Base-by-base conservation (phyloP, 2,113 vertebrate species). In the Xiphophorus hellerii region DNA sequence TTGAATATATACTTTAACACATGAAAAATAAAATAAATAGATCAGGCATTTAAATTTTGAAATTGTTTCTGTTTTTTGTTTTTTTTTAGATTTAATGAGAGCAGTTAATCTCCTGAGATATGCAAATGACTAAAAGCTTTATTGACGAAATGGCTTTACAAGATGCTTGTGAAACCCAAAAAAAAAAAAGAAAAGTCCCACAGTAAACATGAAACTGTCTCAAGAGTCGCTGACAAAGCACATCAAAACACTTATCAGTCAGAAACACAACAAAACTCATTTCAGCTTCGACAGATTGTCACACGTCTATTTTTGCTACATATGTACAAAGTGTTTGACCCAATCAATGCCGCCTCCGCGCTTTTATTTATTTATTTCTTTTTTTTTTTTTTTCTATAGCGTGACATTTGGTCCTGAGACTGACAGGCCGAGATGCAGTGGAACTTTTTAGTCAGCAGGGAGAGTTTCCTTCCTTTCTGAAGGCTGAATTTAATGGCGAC, bases 401-500 rank as follows among this genome's bases (percentile, higher is more conserved):
- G 60, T 86, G 82, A 87, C 87, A 80, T 87, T 86, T 78, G 77
- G 67, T 77, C 72, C 76, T 73, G 39, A 17, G 77, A 80, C 74
- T 87, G 84, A 92, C 82, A 82, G 89, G 71, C 86, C 84, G 77
- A 62, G 77, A 66, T 72, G 79, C 63, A 81, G 64, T 58, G 61
- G 76, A 90, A 83, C 75, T 67, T 84, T 78, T 73, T 78, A 71
- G 73, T 71, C 63, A 28, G 73, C 69, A 62, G 60, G 66, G 71
- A 80, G 86, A 29, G n/a, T 14, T 71, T 67, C 28, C 28, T 60
- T 10, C 42, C 15, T 60, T 82, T 92, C 79, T 92, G 91, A 90
- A 84, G 81, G 88, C 78, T 90, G 37, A 20, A 88, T 79, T 87
- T 86, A 88, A 90, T 87, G 74, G 83, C 77, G 82, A 76, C 88